Percentiles rank a stretch among this genome's conserved stretches.
These are phyloP conservation scores for Nyctibius bracteatus DNA, from an alignment of 2,113 vertebrate genomes.

Conservation along the genomic window DNA sequence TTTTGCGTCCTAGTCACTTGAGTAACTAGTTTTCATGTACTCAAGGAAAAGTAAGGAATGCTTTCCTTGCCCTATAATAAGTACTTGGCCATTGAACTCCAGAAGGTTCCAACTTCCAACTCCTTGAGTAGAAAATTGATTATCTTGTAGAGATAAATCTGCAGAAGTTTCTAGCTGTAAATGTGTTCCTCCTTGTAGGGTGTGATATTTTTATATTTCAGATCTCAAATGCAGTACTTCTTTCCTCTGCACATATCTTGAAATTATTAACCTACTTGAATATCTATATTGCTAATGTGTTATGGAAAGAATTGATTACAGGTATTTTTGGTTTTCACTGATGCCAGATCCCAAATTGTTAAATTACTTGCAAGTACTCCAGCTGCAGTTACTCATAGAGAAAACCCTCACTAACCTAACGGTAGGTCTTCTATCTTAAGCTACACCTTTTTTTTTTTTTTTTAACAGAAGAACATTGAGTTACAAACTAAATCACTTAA, in stretches of 20 bases:
- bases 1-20: background rate
- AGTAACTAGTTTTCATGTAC: background rate
- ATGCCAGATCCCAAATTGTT: background rate
- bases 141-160: background rate
- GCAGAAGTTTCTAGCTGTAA: background rate
- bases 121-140: background rate
- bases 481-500: background rate
- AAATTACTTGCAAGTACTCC: background rate
- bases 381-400: background rate
- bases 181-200: background rate
- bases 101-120: background rate
- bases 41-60: background rate
- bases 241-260: background rate
- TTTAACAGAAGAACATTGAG: background rate
- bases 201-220: background rate
- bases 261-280: background rate
- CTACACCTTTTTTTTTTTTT: background rate
- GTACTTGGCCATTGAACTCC: background rate
- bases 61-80: background rate
- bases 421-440: background rate
- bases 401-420: background rate
- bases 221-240: background rate
- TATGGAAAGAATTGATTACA: background rate
- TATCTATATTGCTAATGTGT: background rate
- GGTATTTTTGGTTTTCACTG: background rate